These are phyloP conservation scores for Eupithecia vulgata DNA, from an alignment of 2,888 invertebrate species.

Conservation along the genomic window DNA sequence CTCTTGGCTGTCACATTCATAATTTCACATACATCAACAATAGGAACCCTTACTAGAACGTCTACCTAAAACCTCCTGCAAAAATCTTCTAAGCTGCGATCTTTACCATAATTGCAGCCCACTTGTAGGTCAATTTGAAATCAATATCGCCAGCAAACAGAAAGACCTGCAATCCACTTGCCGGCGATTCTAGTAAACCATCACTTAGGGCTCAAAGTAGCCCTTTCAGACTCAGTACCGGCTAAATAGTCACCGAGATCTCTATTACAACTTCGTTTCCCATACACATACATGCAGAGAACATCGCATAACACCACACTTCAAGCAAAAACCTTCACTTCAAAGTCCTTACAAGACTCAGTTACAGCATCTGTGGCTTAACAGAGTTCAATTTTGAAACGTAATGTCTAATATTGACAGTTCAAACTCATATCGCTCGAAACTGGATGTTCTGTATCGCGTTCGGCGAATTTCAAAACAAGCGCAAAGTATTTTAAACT, in stretches of 20 bases:
- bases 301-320: not conserved
- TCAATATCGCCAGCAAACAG: constrained; percentile 37
- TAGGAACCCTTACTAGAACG: not conserved
- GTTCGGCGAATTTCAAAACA: not conserved
- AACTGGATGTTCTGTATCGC: not conserved
- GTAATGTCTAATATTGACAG: not conserved
- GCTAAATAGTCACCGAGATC: constrained; percentile 45
- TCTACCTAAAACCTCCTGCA: too few species aligned
- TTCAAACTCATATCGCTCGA: constrained; percentile 5
- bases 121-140: constrained; percentile 23
- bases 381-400: constrained; percentile 10
- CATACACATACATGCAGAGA: constrained; percentile 60
- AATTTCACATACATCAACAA: not conserved
- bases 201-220: constrained; percentile 41
- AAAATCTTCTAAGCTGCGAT: not conserved
- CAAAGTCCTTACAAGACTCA: not conserved
- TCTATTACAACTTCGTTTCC: constrained; percentile 67
- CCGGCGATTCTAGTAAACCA: constrained; percentile 33
- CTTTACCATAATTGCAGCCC: not conserved
- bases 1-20: not conserved
- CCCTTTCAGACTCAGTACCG: constrained; percentile 40
- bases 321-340: constrained; percentile 17
- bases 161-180: constrained; percentile 22
- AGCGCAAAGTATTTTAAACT: not conserved
- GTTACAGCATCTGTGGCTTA: not conserved